These are phyloP conservation scores for Tachystola acroxantha DNA, from an alignment of 2,888 invertebrate species.

Conservation along the genomic window DNA sequence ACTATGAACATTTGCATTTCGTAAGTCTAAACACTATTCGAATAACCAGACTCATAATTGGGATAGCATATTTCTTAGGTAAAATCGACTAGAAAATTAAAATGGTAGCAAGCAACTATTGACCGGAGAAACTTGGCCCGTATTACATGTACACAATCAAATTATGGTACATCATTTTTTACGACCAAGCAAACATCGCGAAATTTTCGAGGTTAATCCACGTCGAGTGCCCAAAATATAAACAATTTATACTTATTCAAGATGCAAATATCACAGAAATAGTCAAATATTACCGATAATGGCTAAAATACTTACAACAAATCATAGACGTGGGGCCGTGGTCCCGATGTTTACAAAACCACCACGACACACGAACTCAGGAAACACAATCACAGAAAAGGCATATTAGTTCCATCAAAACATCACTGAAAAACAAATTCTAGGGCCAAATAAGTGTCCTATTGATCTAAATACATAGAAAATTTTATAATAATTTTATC, in stretches of 20 bases:
- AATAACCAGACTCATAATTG: no score
- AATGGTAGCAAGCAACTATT: no score
- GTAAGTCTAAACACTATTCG: background rate
- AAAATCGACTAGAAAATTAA: no score
- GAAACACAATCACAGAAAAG: conserved; percentile 55
- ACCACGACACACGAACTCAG: conserved; percentile 50
- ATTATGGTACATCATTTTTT: conserved; percentile 41
- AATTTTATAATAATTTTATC: conserved; percentile 53
- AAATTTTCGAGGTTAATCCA: conserved; percentile 50
- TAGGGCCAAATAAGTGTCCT: conserved; percentile 35
- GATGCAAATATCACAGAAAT: conserved; percentile 30
- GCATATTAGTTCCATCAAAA: conserved; percentile 53
- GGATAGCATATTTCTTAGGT: no score
- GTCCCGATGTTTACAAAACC: conserved; percentile 74
- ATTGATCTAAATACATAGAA: conserved; percentile 67
- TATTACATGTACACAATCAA: conserved; percentile 16
- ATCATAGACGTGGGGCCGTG: conserved; percentile 75
- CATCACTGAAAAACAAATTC: conserved; percentile 48
- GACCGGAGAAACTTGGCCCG: no score
- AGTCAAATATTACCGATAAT: conserved; percentile 41
- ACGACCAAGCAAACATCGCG: conserved; percentile 40
- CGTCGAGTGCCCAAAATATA: conserved; percentile 23
- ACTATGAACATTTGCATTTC: no score
- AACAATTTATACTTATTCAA: conserved; percentile 27
- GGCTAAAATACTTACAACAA: conserved; percentile 71